phyloP scores from a whole-genome alignment of 1,140 invertebrate species.

The Cydia fagiglandana region DNA sequence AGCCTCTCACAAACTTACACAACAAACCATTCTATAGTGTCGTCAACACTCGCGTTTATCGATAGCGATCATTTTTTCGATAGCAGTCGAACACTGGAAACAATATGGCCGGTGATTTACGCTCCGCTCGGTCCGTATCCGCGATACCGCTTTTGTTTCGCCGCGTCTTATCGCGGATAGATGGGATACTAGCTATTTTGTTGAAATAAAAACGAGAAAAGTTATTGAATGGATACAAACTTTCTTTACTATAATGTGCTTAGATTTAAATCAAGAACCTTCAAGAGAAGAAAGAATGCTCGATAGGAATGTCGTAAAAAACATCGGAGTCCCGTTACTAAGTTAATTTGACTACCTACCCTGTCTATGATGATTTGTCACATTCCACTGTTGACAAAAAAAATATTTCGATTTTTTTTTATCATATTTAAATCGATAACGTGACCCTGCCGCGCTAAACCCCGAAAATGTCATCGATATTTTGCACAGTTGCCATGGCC shows the following conservation, averaged over 20 bases:
- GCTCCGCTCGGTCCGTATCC: slow-evolving; percentile 68
- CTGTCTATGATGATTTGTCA: no score
- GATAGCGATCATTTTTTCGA: slow-evolving; percentile 45
- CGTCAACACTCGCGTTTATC: slow-evolving; percentile 30
- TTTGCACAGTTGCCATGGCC: background rate
- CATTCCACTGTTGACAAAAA: no score
- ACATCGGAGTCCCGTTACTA: no score
- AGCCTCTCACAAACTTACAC: slow-evolving; percentile 32
- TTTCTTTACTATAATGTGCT: no score
- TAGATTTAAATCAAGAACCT: no score
- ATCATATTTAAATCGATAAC: background rate
- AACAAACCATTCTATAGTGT: slow-evolving; percentile 34
- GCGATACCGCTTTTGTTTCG: slow-evolving; percentile 74
- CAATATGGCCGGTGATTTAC: slow-evolving; percentile 74
- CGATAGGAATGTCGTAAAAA: no score
- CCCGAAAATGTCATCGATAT: background rate
- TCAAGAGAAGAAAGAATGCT: no score
- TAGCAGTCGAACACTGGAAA: slow-evolving; percentile 51
- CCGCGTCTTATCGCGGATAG: slow-evolving; percentile 71
- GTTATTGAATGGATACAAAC: background rate
- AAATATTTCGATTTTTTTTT: background rate
- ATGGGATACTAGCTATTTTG: slow-evolving; percentile 43
- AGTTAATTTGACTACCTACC: no score
- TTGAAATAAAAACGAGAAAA: slow-evolving; percentile 8
- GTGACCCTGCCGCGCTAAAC: background rate